Evolutionary conservation across 2,113 vertebrate genomes (phyloP), one percentile per base, ranked within the genome.

Genomic region (Psettodes erumei): DNA sequence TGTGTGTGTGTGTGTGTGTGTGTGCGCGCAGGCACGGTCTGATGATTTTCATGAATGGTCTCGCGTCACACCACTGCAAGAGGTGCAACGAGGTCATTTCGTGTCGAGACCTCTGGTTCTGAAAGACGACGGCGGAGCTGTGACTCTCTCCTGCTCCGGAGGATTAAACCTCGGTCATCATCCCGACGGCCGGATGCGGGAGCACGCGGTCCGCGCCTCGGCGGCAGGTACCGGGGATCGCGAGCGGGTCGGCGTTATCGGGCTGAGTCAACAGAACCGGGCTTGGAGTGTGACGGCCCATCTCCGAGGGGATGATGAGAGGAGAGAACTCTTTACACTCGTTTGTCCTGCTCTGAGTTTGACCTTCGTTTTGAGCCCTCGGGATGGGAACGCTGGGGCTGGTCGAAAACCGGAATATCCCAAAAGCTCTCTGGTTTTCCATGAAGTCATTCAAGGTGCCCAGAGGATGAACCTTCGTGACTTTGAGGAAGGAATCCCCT

Each of bases 91-190:
- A n/a, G n/a, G n/a, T n/a, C n/a, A n/a, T n/a, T n/a, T n/a, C n/a
- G n/a, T n/a, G n/a, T n/a, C n/a, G n/a, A n/a, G n/a, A n/a, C n/a
- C n/a, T n/a, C n/a, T n/a, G n/a, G n/a, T n/a, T n/a, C n/a, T n/a
- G n/a, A n/a, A n/a, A n/a, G n/a, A n/a, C n/a, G n/a, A n/a, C n/a
- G n/a, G n/a, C n/a, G n/a, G n/a, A 43, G 58, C 62, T 72, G 82
- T 86, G 82, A 81, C 73, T 67, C 5, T 21, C 10, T 1, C 27
- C 27, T 23, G 48, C 3, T 37, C 8, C 15, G 30, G 18, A 30
- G 61, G 75, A 85, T 86, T 82, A 87, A 60, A 68, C 5, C 23
- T 6, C 11, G n/a, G 38, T 27, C 18, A 71, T 85, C 53, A 85
- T 81, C 77, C 75, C 27, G 0, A 7, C 0, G 16, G 16, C 16